phyloP scores from a whole-genome alignment of 30 jellyfish, hydroid and myxozoan species.

The Cassiopea andromeda region DNA sequence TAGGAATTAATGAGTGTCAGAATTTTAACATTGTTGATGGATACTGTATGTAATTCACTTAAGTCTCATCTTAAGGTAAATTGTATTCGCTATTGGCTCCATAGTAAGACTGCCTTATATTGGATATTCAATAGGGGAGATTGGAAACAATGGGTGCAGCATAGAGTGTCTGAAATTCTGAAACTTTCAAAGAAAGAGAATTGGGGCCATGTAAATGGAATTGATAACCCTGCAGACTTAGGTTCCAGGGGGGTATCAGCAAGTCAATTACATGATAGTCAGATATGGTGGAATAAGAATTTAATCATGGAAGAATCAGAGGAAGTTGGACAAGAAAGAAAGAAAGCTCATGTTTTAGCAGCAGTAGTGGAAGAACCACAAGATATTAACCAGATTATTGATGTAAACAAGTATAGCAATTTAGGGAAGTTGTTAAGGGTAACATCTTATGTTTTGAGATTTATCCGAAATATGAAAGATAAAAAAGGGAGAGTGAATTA shows the following conservation, averaged over 20 bases:
- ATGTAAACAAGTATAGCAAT: too few relatives aligned
- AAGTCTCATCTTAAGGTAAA: neutral
- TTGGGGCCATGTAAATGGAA: conserved; percentile 38
- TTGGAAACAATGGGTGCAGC: conserved; percentile 30
- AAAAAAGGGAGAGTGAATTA: neutral
- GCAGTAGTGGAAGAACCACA: too few relatives aligned
- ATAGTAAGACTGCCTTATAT: conserved; percentile 17
- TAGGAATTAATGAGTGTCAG: neutral
- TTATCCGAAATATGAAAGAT: neutral
- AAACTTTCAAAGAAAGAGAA: neutral
- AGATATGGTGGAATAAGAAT: too few relatives aligned
- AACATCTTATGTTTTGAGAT: conserved; percentile 18
- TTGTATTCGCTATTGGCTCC: neutral
- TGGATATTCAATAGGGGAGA: neutral
- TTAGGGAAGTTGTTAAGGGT: conserved; percentile 10
- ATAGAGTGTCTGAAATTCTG: neutral
- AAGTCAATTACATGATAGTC: neutral
- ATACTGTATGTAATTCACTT: neutral
- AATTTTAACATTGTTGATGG: neutral
- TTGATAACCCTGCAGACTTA: conserved; percentile 12
- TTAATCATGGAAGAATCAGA: too few relatives aligned
- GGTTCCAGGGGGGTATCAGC: conserved; percentile 25
- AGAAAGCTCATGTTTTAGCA: too few relatives aligned
- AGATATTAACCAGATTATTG: too few relatives aligned
- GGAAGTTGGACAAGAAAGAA: neutral